Evolutionary conservation across 2,113 vertebrate genomes (phyloP).

Genomic region (Acrocephalus kingi): DNA sequence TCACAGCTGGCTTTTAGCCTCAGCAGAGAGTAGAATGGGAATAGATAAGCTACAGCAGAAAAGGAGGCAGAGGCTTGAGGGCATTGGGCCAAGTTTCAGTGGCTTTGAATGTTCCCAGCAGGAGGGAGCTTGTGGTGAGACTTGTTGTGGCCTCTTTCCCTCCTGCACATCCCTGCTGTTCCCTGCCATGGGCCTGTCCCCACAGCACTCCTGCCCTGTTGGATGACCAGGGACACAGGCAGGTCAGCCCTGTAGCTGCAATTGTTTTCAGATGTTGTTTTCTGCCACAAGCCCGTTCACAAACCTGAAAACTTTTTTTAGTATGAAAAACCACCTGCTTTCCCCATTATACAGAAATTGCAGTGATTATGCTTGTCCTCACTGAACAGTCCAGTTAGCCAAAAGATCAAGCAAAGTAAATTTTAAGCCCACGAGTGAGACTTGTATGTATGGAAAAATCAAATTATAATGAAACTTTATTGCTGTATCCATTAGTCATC

Average conservation of each 20-base stretch:
- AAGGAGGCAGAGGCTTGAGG: neutral
- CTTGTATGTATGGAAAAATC: neutral
- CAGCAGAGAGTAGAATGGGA: neutral
- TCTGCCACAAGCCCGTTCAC: neutral
- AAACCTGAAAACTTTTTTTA: neutral
- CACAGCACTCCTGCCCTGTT: neutral
- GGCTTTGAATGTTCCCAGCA: neutral
- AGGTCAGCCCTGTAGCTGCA: neutral
- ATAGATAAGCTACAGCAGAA: neutral
- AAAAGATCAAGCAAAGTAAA: neutral
- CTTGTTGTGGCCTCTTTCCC: neutral
- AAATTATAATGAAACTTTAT: constrained; percentile 58
- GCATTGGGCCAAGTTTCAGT: neutral
- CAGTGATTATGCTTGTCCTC: neutral
- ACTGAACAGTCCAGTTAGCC: neutral
- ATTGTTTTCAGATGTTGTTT: neutral
- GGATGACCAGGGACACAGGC: neutral
- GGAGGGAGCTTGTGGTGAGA: neutral
- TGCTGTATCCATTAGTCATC: constrained; percentile 60
- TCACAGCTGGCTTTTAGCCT: constrained; percentile 22
- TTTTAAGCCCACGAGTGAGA: neutral
- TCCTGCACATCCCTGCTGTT: neutral
- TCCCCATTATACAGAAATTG: neutral
- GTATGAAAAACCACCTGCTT: neutral
- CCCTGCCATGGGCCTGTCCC: neutral